These are phyloP conservation scores for Drosophila elegans DNA, from an alignment of 1,140 invertebrate genomes.

Conservation along the genomic window DNA sequence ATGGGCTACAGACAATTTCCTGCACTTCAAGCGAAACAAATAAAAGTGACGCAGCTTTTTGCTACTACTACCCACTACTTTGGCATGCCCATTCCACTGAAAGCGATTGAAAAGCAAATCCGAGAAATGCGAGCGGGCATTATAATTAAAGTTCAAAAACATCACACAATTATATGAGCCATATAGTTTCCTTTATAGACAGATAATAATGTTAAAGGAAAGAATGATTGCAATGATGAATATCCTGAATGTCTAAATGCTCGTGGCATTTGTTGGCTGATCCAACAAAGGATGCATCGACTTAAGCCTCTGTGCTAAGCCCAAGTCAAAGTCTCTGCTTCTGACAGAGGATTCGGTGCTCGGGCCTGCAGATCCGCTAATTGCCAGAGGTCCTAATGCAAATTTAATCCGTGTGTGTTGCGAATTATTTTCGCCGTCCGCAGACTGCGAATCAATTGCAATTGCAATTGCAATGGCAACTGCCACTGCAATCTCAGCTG, in stretches of 20 bases:
- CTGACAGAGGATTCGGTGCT: conserved; percentile 1
- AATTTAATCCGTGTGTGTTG: conserved; percentile 80
- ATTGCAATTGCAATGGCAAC: background rate
- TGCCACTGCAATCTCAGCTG: conserved; percentile 34
- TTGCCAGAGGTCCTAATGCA: conserved; percentile 78
- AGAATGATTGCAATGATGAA: background rate
- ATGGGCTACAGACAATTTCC: conserved; percentile 83
- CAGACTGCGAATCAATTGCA: conserved; percentile 74
- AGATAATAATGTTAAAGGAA: background rate
- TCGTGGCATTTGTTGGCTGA: conserved; percentile 18
- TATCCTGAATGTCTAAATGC: background rate
- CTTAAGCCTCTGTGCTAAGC: conserved; percentile 34
- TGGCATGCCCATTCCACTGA: background rate
- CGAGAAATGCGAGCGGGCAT: conserved; percentile 13
- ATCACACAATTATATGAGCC: conserved; percentile 55
- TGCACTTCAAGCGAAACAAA: conserved; percentile 82
- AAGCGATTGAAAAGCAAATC: conserved; percentile 52
- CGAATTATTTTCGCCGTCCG: conserved; percentile 79
- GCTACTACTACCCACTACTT: conserved; percentile 33
- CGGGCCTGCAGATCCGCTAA: conserved; percentile 53
- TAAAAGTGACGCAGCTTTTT: conserved; percentile 79
- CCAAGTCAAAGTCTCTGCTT: conserved; percentile 31
- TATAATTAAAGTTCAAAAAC: conserved; percentile 53
- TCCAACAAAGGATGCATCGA: conserved; percentile 29
- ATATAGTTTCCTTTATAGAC: conserved; percentile 41